Evolutionary conservation across 2,888 invertebrate genomes (phyloP).

Genomic region (Chymomyza fuscimana): DNA sequence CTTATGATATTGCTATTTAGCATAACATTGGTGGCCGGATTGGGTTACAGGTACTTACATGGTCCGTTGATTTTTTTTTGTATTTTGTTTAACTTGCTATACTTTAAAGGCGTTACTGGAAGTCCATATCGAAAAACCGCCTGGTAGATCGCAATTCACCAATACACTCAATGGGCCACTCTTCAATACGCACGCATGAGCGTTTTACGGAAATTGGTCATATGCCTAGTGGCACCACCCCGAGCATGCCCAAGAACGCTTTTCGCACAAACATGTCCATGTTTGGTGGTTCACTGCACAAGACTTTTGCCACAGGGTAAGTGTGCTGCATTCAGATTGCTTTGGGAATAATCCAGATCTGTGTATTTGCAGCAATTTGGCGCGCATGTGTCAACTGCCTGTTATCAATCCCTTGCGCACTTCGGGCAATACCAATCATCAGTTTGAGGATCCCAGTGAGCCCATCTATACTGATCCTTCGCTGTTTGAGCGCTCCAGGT

Average conservation of each 20-base stretch:
- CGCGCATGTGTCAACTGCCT: constrained; percentile 80
- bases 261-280: constrained; percentile 81
- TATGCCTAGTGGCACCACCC: constrained; percentile 68
- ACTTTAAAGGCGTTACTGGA: constrained; percentile 86
- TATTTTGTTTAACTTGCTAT: background rate
- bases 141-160: constrained; percentile 81
- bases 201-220: constrained; percentile 79
- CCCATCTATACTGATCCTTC: constrained; percentile 96
- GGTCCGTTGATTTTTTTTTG: background rate
- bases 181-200: constrained; percentile 80
- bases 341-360: background rate
- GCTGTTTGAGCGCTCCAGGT: constrained; percentile 91
- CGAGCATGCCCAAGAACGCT: constrained; percentile 66
- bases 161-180: constrained; percentile 76
- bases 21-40: constrained; percentile 86
- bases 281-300: constrained; percentile 85
- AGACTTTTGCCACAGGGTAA: constrained; percentile 85
- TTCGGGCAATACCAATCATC: constrained; percentile 78
- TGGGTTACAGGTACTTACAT: constrained; percentile 85
- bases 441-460: constrained; percentile 93
- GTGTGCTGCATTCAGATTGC: constrained; percentile 16
- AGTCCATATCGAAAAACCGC: constrained; percentile 87
- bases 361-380: constrained; percentile 74
- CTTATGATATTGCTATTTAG: constrained; percentile 87
- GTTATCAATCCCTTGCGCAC: constrained; percentile 81